Evolutionary conservation across 2,797 vertebrate species (phyloP), one percentile per base, ranked within the genome.

Genomic region (Pangasius sanitwongsei): DNA sequence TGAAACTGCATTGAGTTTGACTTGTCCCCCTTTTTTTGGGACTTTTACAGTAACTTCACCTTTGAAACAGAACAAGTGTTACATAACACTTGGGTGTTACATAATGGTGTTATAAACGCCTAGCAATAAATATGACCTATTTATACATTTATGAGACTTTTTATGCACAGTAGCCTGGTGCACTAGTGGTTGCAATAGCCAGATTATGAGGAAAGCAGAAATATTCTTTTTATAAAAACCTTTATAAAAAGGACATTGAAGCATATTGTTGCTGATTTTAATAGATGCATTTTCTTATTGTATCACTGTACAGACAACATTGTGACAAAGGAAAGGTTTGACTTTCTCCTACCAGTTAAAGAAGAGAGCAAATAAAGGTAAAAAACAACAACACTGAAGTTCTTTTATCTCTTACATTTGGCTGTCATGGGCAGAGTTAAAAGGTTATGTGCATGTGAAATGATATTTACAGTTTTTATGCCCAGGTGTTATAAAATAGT

Each of bases 321-420:
- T 78, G 20, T 70, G 37, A 37, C 34, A 70, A 50, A 5, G 4
- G 18, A 57, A 57, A 7, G 34, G 15, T 44, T 69, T 1, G 5
- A 48, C 9, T 61, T 48, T 90, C 67, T 85, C n/a, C 20, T 44
- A 74, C 70, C 31, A 78, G 18, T 50, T 18, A 31, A 81, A 70
- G 9, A 88, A 53, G 13, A 12, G 3, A 37, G 25, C 18, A 41
- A 87, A 88, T 59, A 83, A 57, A 34, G 48, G 28, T 31, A 20
- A 34, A 20, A 53, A 34, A 67, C 0, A n/a, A 11, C 0, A n/a
- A 11, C 2, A 23, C 4, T 48, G 2, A 78, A n/a, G 75, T 72
- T 16, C 72, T 55, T 89, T 89, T 86, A 90, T 80, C 53, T 23
- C 72, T 44, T 20, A 86, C 9, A 69, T 86, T 75, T 87, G 57